Base-by-base conservation (phyloP, 2,797 vertebrate species). In the Phataginus tricuspis region DNA sequence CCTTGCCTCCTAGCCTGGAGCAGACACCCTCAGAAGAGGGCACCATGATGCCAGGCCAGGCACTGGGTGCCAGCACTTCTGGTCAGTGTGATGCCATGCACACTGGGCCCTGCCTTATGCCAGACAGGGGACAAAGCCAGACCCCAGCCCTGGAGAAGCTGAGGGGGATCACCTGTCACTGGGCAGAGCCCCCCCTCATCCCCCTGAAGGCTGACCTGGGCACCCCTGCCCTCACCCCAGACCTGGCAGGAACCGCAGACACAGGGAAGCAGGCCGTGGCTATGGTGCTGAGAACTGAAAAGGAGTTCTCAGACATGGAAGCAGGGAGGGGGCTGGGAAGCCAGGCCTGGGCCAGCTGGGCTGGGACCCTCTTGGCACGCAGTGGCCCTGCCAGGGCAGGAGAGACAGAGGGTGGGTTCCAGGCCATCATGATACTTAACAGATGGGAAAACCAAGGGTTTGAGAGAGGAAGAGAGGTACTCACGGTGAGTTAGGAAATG, bases 41-140 rank as follows among this genome's bases (percentile, higher is more conserved):
- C 29, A 51, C 13, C 6, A 29, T 0, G 0, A 23, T 23, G 2
- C 42, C 8, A 10, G 25, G 25, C 59, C 31, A 10, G 88, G 25
- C 27, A 23, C 71, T 16, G 23, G 75, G 55, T 11, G 4, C 39
- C 16, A 8, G 45, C 31, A 63, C 45, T 85, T 66, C 21, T 0
- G 1, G n/a, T 83, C 42, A 86, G 10, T n/a, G 7, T 5, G 31
- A 57, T 7, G 14, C 31, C 63, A 16, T 4, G 3, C 0, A 1
- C 4, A 25, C 42, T 37, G 18, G 72, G 19, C 19, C 19, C 77
- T 53, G 16, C 37, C 68, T 55, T 29, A 59, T 13, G 51, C 42
- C 49, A 37, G 34, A 29, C 7, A 1, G 5, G 14, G 14, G 68
- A 4, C 25, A 29, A 14, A 79, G 42, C 78, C 16, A 13, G 14